Percentiles rank a stretch among this genome's conserved stretches.
Conservation (phyloP, 30 jellyfish, hydroid and myxozoan species). For the Haliclystus octoradiatus region DNA sequence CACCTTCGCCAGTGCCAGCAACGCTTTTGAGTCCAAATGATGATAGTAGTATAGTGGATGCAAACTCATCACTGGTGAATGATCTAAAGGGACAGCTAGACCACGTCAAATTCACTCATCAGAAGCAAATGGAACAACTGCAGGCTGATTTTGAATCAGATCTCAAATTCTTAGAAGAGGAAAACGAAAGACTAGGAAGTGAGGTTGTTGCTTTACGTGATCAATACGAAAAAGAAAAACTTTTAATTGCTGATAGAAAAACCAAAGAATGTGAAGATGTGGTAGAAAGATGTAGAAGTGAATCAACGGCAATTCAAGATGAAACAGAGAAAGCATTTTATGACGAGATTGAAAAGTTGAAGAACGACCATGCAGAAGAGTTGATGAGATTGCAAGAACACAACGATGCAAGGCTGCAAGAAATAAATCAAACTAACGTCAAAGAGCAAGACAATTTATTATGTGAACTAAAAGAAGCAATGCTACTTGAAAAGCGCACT, state of each 20-base stretch:
- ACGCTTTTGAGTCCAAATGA: background rate
- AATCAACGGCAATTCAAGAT: conserved; percentile 11
- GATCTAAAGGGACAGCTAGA: conserved; percentile 30
- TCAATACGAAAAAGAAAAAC: conserved; percentile 15
- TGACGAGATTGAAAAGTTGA: conserved; percentile 23
- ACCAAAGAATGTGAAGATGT: conserved; percentile 20
- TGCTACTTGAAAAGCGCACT: background rate
- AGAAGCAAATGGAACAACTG: conserved; percentile 33
- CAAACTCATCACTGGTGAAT: background rate
- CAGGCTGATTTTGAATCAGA: conserved; percentile 45
- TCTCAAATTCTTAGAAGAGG: conserved; percentile 37
- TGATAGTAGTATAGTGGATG: background rate
- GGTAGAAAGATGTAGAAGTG: conserved; percentile 16
- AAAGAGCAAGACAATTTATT: background rate
- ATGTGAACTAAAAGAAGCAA: background rate
- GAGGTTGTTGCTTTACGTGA: conserved; percentile 12
- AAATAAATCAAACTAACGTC: background rate
- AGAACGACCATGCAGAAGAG: conserved; percentile 33
- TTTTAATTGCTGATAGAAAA: conserved; percentile 1
- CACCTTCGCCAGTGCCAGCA: background rate
- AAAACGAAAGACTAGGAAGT: conserved; percentile 24
- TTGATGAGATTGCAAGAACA: conserved; percentile 1
- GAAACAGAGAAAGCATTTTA: conserved; percentile 4
- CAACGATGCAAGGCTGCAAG: conserved; percentile 10
- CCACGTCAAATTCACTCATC: conserved; percentile 31